Percentiles rank a stretch among this genome's conserved stretches.
Evolutionary conservation across 2,888 invertebrate species (phyloP).

Genomic region (Thecocarcelia acutangulata): DNA sequence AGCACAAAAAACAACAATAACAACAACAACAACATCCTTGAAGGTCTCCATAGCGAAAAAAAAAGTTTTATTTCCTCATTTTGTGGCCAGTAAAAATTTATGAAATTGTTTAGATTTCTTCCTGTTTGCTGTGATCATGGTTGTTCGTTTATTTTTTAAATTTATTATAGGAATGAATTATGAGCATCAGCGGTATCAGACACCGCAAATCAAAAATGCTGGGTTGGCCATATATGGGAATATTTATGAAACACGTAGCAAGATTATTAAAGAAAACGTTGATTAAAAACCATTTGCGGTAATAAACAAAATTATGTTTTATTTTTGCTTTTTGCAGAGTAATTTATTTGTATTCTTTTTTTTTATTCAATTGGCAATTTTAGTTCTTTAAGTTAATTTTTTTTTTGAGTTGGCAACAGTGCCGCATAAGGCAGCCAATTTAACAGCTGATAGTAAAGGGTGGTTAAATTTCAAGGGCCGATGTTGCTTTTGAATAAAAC

Average conservation of each 20-base stretch:
- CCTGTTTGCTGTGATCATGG: slow-evolving; percentile 9
- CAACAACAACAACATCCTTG: slow-evolving; percentile 33
- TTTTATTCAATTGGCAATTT: too few relatives aligned
- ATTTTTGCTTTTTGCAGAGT: not conserved
- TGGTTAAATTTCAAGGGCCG: too few relatives aligned
- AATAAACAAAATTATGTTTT: not conserved
- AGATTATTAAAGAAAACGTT: not conserved
- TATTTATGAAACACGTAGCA: slow-evolving; percentile 16
- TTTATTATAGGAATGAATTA: slow-evolving; percentile 31
- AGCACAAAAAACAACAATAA: not conserved
- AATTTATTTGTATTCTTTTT: not conserved
- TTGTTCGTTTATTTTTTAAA: not conserved
- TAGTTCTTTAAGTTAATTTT: too few relatives aligned
- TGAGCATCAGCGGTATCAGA: not conserved
- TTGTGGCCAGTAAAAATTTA: slow-evolving; percentile 14
- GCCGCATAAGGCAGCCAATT: too few relatives aligned
- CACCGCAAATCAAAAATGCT: not conserved
- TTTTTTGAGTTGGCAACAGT: too few relatives aligned
- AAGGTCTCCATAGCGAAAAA: slow-evolving; percentile 10
- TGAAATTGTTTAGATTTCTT: slow-evolving; percentile 29
- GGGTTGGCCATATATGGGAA: slow-evolving; percentile 22
- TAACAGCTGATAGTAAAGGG: too few relatives aligned
- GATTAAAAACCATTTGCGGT: slow-evolving; percentile 1
- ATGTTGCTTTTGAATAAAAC: too few relatives aligned
- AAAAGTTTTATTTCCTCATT: slow-evolving; percentile 43